A percentile compares a stretch with the other conserved stretches of the same genome.
These are phyloP conservation scores for Chionodraco myersi DNA, from an alignment of 2,113 vertebrate genomes.

Conservation along the genomic window DNA sequence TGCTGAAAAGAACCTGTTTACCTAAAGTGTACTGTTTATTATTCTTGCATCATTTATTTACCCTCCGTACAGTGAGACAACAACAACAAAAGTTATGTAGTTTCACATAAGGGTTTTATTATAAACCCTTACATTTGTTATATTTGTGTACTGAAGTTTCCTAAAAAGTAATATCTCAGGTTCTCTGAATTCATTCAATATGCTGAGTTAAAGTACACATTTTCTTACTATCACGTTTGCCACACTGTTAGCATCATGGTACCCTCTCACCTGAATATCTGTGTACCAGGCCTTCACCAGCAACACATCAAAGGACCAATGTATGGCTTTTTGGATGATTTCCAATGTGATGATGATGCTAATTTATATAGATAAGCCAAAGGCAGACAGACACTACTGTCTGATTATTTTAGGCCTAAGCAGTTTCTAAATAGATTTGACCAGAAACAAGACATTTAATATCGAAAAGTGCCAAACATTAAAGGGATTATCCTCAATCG, in stretches of 20 bases:
- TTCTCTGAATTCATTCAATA: neutral
- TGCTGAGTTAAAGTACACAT: neutral
- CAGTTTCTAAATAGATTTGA: slow-evolving; percentile 20
- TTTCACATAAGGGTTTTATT: neutral
- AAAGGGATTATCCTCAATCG: neutral
- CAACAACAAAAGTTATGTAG: slow-evolving; percentile 7
- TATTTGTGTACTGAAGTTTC: neutral
- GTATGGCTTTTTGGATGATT: neutral
- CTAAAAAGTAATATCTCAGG: neutral
- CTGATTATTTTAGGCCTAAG: slow-evolving; percentile 12
- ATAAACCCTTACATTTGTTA: neutral
- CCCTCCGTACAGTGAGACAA: slow-evolving; percentile 1
- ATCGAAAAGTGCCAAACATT: too few relatives aligned
- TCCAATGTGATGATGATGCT: slow-evolving; percentile 8
- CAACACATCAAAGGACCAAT: neutral
- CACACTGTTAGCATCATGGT: neutral
- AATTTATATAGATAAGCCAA: slow-evolving; percentile 27
- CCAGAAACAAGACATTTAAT: slow-evolving; percentile 5
- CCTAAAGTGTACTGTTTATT: slow-evolving; percentile 28
- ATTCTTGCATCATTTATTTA: slow-evolving; percentile 32
- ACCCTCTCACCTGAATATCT: neutral
- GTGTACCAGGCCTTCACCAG: neutral
- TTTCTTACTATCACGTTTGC: neutral
- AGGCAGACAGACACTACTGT: slow-evolving; percentile 16
- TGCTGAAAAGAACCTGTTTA: slow-evolving; percentile 39